Conservation (phyloP, 2,797 vertebrate species). For the Cyclopterus lumpus region DNA sequence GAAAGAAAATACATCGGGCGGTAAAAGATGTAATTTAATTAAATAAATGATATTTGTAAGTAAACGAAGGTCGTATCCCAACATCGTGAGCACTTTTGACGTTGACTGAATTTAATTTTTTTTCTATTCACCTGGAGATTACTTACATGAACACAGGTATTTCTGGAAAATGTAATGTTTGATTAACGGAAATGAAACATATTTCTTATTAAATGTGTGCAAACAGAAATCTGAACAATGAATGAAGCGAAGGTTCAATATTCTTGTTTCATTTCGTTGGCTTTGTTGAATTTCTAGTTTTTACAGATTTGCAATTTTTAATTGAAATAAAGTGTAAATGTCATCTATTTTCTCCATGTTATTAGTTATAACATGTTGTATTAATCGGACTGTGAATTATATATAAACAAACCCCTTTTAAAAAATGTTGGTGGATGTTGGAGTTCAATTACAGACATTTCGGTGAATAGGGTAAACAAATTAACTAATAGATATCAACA, state of each 20-base stretch:
- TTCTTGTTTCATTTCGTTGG: too few relatives aligned
- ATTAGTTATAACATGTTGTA: not conserved
- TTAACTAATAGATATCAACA: not conserved
- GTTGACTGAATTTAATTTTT: too few relatives aligned
- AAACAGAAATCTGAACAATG: not conserved
- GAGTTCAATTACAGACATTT: not conserved
- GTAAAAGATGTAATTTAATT: not conserved
- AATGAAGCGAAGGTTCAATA: not conserved
- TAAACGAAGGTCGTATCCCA: not conserved
- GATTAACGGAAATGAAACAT: not conserved
- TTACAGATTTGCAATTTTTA: not conserved
- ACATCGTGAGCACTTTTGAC: too few relatives aligned
- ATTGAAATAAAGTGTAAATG: not conserved
- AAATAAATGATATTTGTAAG: conserved; percentile 14
- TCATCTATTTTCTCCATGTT: too few relatives aligned
- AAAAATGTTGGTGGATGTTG: too few relatives aligned
- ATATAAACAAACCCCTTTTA: too few relatives aligned
- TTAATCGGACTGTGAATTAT: not conserved
- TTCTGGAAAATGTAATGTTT: not conserved
- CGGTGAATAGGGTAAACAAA: not conserved
- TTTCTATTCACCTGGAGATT: not conserved
- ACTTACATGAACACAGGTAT: too few relatives aligned
- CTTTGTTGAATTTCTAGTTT: too few relatives aligned
- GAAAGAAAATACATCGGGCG: not conserved
- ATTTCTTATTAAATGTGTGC: too few relatives aligned